Conservation (phyloP, 2,113 vertebrate species). For the Ophthalmotilapia sp. region DNA sequence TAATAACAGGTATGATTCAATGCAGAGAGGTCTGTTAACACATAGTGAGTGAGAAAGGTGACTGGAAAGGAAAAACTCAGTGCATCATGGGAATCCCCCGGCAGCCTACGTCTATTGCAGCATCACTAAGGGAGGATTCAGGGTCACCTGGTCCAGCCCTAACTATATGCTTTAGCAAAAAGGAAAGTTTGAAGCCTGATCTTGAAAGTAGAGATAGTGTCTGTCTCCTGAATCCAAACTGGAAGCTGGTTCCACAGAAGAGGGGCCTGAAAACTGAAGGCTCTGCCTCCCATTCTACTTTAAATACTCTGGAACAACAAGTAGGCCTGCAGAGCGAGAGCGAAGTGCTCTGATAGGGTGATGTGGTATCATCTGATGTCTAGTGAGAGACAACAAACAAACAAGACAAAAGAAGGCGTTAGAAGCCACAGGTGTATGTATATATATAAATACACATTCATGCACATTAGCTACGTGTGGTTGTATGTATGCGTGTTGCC, state of each 20-base stretch:
- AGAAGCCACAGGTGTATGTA: not conserved
- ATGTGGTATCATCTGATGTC: not conserved
- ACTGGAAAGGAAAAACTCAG: accelerated
- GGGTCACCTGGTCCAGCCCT: not conserved
- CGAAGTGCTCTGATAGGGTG: accelerated
- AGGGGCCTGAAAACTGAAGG: no score
- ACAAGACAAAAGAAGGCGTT: not conserved
- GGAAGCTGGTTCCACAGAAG: no score
- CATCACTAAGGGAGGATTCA: not conserved
- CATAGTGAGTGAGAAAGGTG: not conserved
- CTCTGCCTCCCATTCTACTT: not conserved
- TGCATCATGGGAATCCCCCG: not conserved
- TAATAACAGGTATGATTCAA: accelerated
- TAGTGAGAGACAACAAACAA: conserved; percentile 2
- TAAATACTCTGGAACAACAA: not conserved
- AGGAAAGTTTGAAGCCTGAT: not conserved
- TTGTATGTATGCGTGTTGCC: not conserved
- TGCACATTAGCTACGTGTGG: not conserved
- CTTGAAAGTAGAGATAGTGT: no score
- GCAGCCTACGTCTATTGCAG: accelerated
- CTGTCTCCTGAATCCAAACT: no score
- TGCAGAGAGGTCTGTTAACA: accelerated
- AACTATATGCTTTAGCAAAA: not conserved
- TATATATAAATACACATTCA: not conserved
- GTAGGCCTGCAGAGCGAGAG: accelerated